Base-by-base conservation (phyloP, 2,888 invertebrate species). In the Cinara cedri region DNA sequence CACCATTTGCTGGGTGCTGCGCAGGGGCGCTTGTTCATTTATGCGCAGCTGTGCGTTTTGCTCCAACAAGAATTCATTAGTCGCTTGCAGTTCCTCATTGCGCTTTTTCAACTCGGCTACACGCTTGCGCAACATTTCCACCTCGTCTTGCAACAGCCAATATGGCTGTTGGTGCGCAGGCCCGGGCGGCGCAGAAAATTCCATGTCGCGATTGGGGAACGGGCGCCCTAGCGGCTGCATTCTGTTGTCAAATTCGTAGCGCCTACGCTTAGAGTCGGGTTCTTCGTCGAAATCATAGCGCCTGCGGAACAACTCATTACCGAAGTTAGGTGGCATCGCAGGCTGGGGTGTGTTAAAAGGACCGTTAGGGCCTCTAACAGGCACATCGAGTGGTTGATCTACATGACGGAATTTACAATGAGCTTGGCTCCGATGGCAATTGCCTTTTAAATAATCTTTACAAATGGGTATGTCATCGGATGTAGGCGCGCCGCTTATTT, bases 41-140 rank as follows among this genome's bases (percentile, higher is more conserved):
- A 91, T 87, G 46, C 93, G 87, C 81, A 92, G 86, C 82, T 90
- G 90, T 34, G 92, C 92, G 85, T 93, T 93, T 86, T 93, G 92
- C 83, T 92, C 92, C 82, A 93, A 86, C 14, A 93, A 87, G 85
- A 93, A 92, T 85, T 93, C 92, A 85, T 93, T 93, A 11, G 92
- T 91, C 1, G 92, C 91, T 51, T 90, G 90, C 82, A 93, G 86
- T 85, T 92, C 92, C 85, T 82, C 83, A 83, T 90, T 90, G 86
- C 91, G 90, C 84, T 91, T 90, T 84, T 91, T 91, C 81, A 92
- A 85, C 83, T 91, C 91, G 66, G 90, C 90, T 68, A 92, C 88
- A 84, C 90, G 90, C 83, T 90, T 89, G 82, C 90, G 88, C 72
- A 92, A 85, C 83, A 91, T 85, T 71, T 87, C 87, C 84, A 92